Evolutionary conservation across 1,140 invertebrate genomes (phyloP).

Genomic region (Neodiprion lecontei): DNA sequence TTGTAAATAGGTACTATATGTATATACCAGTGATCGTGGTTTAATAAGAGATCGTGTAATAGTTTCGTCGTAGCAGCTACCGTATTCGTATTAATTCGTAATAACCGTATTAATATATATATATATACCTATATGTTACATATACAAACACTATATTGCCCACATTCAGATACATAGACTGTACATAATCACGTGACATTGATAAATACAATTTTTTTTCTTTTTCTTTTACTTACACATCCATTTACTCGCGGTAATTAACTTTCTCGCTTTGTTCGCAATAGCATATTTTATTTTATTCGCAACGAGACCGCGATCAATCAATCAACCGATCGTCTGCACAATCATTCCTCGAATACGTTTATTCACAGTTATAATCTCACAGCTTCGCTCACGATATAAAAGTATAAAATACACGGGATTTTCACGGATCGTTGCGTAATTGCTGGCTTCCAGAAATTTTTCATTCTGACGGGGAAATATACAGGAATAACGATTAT

Average conservation of each 20-base stretch:
- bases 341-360: conserved; percentile 31
- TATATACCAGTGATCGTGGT: no score
- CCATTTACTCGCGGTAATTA: background rate
- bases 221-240: background rate
- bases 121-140: conserved; percentile 11
- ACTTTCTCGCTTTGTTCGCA: background rate
- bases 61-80: no score
- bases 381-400: conserved; percentile 38
- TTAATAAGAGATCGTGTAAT: no score
- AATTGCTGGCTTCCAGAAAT: background rate
- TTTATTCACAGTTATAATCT: conserved; percentile 12
- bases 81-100: background rate
- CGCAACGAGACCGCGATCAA: no score
- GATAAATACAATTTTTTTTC: conserved; percentile 32
- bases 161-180: conserved; percentile 15
- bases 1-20: no score
- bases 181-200: conserved; percentile 35
- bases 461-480: no score
- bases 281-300: no score
- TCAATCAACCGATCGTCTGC: no score
- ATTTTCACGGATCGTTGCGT: background rate
- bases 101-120: conserved; percentile 11
- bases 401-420: conserved; percentile 50
- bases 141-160: conserved; percentile 22
- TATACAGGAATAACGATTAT: no score